These are phyloP conservation scores for Hemitrygon akajei DNA, from an alignment of 2,797 vertebrate genomes.

Conservation along the genomic window DNA sequence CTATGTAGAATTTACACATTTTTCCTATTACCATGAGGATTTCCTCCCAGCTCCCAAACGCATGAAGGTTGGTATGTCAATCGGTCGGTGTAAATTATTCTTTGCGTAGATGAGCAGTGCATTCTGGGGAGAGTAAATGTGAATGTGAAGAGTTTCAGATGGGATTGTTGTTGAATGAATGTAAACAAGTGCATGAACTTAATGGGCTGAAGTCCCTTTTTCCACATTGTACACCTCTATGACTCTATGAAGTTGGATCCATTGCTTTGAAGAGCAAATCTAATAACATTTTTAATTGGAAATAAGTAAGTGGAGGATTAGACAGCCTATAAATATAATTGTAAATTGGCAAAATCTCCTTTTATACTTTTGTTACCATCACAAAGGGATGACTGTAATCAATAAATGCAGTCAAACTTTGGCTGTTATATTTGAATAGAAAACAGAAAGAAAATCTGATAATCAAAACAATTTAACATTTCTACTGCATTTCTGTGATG, in stretches of 20 bases:
- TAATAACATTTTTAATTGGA: not conserved
- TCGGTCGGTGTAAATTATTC: too few species aligned
- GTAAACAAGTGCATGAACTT: too few species aligned
- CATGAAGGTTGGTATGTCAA: too few species aligned
- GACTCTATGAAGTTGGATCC: not conserved
- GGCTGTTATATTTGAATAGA: not conserved
- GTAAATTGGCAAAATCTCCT: conserved; percentile 10
- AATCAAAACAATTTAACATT: not conserved
- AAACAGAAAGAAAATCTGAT: not conserved
- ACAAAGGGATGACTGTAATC: not conserved
- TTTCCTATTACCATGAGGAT: too few species aligned
- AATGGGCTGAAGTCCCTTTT: too few species aligned
- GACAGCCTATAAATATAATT: not conserved
- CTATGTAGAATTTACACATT: too few species aligned
- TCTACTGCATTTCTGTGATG: not conserved
- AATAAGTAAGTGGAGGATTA: not conserved
- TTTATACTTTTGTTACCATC: not conserved
- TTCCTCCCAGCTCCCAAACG: too few species aligned
- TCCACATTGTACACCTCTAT: too few species aligned
- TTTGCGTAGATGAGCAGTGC: too few species aligned
- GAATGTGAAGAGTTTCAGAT: too few species aligned
- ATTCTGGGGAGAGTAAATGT: too few species aligned
- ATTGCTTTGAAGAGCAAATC: not conserved
- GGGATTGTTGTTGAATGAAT: too few species aligned
- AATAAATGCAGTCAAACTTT: not conserved